Percentiles rank a stretch among this genome's conserved stretches.
These are phyloP conservation scores for Phaethornis superciliosus DNA, from an alignment of 2,113 vertebrate species.

Conservation along the genomic window DNA sequence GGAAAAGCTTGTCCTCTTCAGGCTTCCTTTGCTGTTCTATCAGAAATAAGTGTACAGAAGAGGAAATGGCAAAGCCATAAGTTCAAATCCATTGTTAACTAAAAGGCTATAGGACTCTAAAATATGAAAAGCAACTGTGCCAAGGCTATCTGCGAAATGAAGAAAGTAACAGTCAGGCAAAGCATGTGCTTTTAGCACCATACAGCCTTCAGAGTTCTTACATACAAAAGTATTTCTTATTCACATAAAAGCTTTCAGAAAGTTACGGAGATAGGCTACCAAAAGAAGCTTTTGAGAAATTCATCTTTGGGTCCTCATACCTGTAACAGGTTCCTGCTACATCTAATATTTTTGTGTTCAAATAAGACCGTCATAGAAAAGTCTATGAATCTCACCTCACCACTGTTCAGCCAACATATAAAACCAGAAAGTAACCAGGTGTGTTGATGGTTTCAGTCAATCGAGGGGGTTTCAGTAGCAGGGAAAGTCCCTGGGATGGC, in stretches of 20 bases:
- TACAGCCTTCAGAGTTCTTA: background rate
- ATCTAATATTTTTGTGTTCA: background rate
- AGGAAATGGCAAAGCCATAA: background rate
- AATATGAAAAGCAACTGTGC: fast-evolving
- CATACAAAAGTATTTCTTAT: background rate
- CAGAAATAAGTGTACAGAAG: background rate
- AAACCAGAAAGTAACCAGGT: background rate
- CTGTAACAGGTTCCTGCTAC: background rate
- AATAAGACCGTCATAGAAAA: background rate
- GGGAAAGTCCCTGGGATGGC: too few relatives aligned
- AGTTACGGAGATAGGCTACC: background rate
- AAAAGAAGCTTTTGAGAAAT: background rate
- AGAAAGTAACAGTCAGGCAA: conserved; percentile 2
- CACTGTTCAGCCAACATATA: background rate
- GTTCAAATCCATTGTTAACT: background rate
- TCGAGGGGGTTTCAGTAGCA: too few relatives aligned
- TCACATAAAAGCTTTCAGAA: conserved; percentile 25
- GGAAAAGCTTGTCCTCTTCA: background rate
- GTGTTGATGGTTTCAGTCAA: too few relatives aligned
- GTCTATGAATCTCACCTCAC: background rate
- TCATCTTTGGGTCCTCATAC: background rate
- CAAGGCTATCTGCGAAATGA: conserved; percentile 3
- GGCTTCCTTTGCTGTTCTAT: background rate
- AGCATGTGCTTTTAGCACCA: conserved; percentile 27
- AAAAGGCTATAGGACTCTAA: background rate